Evolutionary conservation across 2,113 vertebrate genomes (phyloP).

Genomic region (Myiopsitta monachus): DNA sequence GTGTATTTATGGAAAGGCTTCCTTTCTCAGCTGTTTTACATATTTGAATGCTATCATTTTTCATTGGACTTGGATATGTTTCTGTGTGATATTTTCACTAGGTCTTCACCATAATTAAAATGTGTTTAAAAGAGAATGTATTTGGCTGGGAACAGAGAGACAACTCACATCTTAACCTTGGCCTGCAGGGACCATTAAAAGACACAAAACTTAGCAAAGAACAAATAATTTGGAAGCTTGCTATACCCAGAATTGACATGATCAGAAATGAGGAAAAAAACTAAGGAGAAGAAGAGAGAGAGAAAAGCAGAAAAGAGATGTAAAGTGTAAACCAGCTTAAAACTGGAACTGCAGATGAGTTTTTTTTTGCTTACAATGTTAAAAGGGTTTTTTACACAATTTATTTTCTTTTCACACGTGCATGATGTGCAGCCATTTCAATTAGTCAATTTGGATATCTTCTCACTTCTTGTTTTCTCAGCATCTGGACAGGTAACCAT

Average conservation of each 20-base stretch:
- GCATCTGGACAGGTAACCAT: neutral
- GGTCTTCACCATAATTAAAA: neutral
- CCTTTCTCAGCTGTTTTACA: neutral
- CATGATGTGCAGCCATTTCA: neutral
- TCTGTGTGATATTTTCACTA: neutral
- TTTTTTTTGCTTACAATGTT: rapidly evolving
- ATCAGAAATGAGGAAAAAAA: neutral
- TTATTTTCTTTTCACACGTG: neutral
- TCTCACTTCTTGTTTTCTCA: neutral
- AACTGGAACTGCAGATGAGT: neutral
- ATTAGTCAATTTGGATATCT: neutral
- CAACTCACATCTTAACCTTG: neutral
- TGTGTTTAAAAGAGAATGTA: neutral
- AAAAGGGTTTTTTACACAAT: neutral
- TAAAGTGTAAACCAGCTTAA: neutral
- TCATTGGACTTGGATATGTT: neutral
- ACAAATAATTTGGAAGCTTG: neutral
- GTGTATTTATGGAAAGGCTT: neutral
- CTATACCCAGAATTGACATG: neutral
- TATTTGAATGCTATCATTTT: neutral
- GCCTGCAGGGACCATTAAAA: neutral
- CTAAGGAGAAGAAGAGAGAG: neutral
- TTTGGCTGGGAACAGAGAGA: neutral
- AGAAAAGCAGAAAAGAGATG: neutral
- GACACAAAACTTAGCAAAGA: neutral